A percentile compares a stretch with the other conserved stretches of the same genome.
phyloP scores from a whole-genome alignment of 1,140 invertebrate genomes.

The Scaptomyza pallida region DNA sequence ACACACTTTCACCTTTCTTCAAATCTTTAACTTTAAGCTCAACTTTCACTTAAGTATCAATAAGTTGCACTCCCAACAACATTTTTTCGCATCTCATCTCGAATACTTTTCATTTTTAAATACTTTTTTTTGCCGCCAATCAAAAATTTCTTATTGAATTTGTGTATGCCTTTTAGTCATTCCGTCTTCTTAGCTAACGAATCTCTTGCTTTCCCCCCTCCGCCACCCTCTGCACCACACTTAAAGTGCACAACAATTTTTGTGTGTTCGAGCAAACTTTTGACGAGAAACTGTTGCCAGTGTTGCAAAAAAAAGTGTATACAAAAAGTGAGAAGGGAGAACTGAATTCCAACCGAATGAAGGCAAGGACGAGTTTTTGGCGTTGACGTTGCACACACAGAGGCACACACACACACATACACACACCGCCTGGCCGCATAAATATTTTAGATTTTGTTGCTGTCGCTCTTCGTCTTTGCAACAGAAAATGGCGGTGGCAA shows the following conservation, averaged over 20 bases:
- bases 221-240: neutral
- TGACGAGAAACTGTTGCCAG: conserved; percentile 60
- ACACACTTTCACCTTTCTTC: no score
- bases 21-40: neutral
- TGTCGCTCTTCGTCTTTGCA: conserved; percentile 18
- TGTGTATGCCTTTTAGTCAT: conserved; percentile 40
- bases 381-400: conserved; percentile 49
- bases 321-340: neutral
- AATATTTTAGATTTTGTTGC: conserved; percentile 73
- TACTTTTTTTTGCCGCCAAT: conserved; percentile 18
- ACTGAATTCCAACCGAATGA: neutral
- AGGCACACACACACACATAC: no score
- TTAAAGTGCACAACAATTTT: conserved; percentile 4
- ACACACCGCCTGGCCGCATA: conserved; percentile 55
- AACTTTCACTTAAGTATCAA: conserved; percentile 1
- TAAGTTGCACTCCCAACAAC: neutral
- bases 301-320: neutral
- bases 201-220: neutral
- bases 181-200: neutral
- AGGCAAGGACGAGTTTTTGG: conserved; percentile 31
- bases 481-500: conserved; percentile 12
- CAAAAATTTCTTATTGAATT: conserved; percentile 62
- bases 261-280: conserved; percentile 49
- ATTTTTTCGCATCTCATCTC: conserved; percentile 1
- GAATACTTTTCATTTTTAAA: conserved; percentile 55